A percentile compares a stretch with the other conserved stretches of the same genome.
Conservation (phyloP, 1,140 invertebrate species). For the Cecropterus lyciades region DNA sequence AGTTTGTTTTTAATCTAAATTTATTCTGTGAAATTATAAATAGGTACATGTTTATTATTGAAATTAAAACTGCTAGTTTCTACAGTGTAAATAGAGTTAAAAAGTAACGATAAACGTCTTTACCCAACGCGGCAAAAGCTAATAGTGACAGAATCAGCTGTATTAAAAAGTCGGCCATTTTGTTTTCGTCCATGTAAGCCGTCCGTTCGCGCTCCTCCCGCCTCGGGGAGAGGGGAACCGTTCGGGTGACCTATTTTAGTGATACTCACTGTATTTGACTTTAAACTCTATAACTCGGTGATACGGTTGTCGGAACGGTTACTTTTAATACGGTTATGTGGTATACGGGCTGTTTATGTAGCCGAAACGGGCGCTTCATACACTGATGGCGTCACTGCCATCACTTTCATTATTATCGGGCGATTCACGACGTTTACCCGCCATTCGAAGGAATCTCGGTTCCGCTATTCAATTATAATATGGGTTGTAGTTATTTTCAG, state of each 20-base stretch:
- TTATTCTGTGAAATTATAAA: too few relatives aligned
- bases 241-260: constrained; percentile 44
- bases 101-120: constrained; percentile 8
- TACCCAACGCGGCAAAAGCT: neutral
- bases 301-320: constrained; percentile 46
- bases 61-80: too few relatives aligned
- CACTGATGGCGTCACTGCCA: constrained; percentile 78
- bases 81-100: too few relatives aligned
- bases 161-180: constrained; percentile 76
- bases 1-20: too few relatives aligned
- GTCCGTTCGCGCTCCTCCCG: constrained; percentile 61
- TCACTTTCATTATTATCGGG: constrained; percentile 84
- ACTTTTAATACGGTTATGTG: constrained; percentile 49
- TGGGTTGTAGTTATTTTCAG: constrained; percentile 60
- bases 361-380: constrained; percentile 82
- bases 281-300: constrained; percentile 39
- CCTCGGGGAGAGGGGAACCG: constrained; percentile 58
- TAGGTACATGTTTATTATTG: too few relatives aligned
- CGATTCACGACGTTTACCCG: constrained; percentile 81
- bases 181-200: constrained; percentile 73
- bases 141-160: constrained; percentile 38
- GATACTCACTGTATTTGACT: constrained; percentile 41
- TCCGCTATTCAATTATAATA: constrained; percentile 74
- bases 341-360: constrained; percentile 82
- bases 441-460: constrained; percentile 68